A percentile compares a stretch with the other conserved stretches of the same genome.
Evolutionary conservation across 2,888 invertebrate genomes (phyloP).

Genomic region (Polyploca ridens): DNA sequence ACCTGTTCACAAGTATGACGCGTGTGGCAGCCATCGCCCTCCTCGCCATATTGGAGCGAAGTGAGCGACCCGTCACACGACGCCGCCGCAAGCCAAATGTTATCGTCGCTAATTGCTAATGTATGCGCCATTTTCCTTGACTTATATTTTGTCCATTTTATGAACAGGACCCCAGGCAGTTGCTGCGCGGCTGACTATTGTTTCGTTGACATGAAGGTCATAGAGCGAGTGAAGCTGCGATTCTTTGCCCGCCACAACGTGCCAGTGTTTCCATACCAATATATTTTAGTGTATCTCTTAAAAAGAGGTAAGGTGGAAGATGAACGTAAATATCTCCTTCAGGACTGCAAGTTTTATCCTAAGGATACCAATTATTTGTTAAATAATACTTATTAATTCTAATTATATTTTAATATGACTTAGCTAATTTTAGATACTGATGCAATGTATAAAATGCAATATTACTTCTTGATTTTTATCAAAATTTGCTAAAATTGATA

Average conservation of each 20-base stretch:
- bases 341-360: constrained; percentile 68
- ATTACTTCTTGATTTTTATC: neutral
- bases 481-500: too few relatives aligned
- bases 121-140: neutral
- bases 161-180: constrained; percentile 74
- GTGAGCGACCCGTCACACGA: too few relatives aligned
- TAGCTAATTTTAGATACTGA: neutral
- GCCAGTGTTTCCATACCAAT: constrained; percentile 78
- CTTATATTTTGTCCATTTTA: too few relatives aligned
- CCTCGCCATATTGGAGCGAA: too few relatives aligned
- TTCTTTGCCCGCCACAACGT: constrained; percentile 79
- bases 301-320: constrained; percentile 72
- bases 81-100: too few relatives aligned
- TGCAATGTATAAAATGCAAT: constrained; percentile 3
- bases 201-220: constrained; percentile 80
- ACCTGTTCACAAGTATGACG: too few relatives aligned
- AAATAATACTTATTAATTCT: constrained; percentile 67
- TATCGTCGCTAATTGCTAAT: too few relatives aligned
- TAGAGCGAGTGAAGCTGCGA: constrained; percentile 72
- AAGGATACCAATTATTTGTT: constrained; percentile 67
- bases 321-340: constrained; percentile 73
- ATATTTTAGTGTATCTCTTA: constrained; percentile 71
- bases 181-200: constrained; percentile 79
- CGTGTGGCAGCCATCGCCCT: too few relatives aligned
- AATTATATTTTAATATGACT: constrained; percentile 18